A percentile compares a stretch with the other conserved stretches of the same genome.
Conservation (phyloP, 2,888 invertebrate species). For the Gymnosoma rotundatum region DNA sequence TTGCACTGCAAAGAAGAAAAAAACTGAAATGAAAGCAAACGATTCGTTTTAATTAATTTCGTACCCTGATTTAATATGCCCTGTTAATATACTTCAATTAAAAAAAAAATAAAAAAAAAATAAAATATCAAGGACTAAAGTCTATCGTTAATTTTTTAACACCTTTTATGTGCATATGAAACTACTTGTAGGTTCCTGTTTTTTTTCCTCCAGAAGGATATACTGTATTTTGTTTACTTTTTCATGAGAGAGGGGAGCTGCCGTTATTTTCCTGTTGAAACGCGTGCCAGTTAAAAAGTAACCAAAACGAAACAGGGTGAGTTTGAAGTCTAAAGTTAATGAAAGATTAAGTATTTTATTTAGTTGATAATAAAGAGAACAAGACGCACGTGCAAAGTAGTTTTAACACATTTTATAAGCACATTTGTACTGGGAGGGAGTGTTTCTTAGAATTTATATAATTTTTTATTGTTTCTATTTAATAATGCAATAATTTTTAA, state of each 20-base stretch:
- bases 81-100: no score
- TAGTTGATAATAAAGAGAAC: slow-evolving; percentile 21
- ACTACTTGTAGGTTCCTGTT: slow-evolving; percentile 37
- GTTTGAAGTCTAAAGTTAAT: slow-evolving; percentile 65
- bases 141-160: no score
- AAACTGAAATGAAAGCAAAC: no score
- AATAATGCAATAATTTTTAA: no score
- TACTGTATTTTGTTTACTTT: slow-evolving; percentile 15
- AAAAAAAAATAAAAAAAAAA: no score
- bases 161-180: background rate
- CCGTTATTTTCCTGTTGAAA: slow-evolving; percentile 11
- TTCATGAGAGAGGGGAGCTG: slow-evolving; percentile 45
- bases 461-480: slow-evolving; percentile 10
- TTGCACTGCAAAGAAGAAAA: no score
- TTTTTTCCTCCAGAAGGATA: slow-evolving; percentile 51
- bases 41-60: no score
- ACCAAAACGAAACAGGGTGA: slow-evolving; percentile 47
- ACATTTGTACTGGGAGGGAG: background rate
- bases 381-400: slow-evolving; percentile 52
- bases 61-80: no score
- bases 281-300: slow-evolving; percentile 62
- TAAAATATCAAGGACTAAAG: no score
- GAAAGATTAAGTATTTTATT: slow-evolving; percentile 56
- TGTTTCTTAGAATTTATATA: slow-evolving; percentile 1
- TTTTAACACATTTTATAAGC: slow-evolving; percentile 34